phyloP scores from a whole-genome alignment of 2,113 vertebrate genomes.

The Epinephelus lanceolatus region DNA sequence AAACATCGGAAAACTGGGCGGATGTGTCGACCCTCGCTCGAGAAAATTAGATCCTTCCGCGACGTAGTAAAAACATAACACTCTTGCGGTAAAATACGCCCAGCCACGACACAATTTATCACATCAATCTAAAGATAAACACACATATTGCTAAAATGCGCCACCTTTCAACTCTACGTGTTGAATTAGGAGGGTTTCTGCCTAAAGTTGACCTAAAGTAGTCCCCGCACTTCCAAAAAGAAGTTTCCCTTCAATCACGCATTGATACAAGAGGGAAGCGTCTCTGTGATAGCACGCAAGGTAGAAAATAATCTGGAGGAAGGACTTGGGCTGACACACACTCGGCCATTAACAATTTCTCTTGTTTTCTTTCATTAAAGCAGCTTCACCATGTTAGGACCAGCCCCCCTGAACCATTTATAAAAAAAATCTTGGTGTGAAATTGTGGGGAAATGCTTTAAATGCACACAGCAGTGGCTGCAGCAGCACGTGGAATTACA shows the following conservation, averaged over 20 bases:
- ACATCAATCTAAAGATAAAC: background rate
- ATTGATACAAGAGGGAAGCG: slow-evolving; percentile 81
- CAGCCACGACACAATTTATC: background rate
- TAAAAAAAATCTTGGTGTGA: slow-evolving; percentile 15
- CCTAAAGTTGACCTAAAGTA: slow-evolving; percentile 79
- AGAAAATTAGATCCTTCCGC: slow-evolving; percentile 86
- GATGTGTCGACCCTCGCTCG: slow-evolving; percentile 88
- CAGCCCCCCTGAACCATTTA: background rate
- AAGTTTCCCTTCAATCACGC: slow-evolving; percentile 85
- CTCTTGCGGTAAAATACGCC: slow-evolving; percentile 8
- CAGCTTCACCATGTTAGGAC: background rate
- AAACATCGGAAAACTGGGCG: slow-evolving; percentile 90
- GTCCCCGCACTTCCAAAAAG: slow-evolving; percentile 85
- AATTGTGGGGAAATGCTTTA: slow-evolving; percentile 23
- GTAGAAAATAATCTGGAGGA: slow-evolving; percentile 73
- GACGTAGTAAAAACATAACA: slow-evolving; percentile 71
- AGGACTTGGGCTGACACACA: slow-evolving; percentile 53
- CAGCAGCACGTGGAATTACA: slow-evolving; percentile 79
- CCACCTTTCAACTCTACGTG: fast-evolving
- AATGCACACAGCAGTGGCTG: slow-evolving; percentile 33
- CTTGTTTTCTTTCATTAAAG: slow-evolving; percentile 52
- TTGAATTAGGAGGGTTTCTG: background rate
- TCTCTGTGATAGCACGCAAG: slow-evolving; percentile 80
- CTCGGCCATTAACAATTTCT: slow-evolving; percentile 64
- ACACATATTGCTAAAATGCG: background rate